Base-by-base conservation (phyloP, 1,140 invertebrate species). In the Cryptotermes secundus region DNA sequence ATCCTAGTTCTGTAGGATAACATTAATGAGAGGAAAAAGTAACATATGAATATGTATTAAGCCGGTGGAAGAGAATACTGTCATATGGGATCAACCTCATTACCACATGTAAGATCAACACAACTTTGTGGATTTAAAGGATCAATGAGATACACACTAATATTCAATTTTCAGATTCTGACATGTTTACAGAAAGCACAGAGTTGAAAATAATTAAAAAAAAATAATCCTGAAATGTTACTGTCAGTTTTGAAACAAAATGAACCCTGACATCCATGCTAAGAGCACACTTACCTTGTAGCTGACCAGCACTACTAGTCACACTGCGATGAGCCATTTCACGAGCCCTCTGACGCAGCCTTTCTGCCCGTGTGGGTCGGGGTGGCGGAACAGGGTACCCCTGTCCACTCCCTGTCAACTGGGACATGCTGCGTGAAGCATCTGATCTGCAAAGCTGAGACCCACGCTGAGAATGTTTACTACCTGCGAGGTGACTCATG, bases 371-470 rank as follows among this genome's bases (percentile, higher is more conserved):
- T 26, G 91, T 92, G 85, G 90, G 89, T 85, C 91, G 89, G 79
- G 91, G 90, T 79, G 89, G 88, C 53, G 89, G 89, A 9, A 89
- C 88, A 7, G 87, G 87, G 81, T 88, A 88, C 65, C 89, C 85
- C 89, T 89, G 86, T 90, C 88, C 83, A 88, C 90, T 86, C 90
- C 88, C 83, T 88, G 90, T 85, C 84, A 89, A 85, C 80, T 88
- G 87, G 86, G 90, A 89, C 90, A 92, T 92, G 89, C 92, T 92
- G 89, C 90, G 90, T 85, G 91, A 90, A 86, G 90, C 91, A 88
- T 90, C 90, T 84, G 88, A 88, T 84, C 90, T 89, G 83, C 90
- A 90, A 84, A 90, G 89, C 72, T 82, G 72, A 45, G 65, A 85
- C 86, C 84, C 85, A 79, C 65, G 85, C 42, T n/a, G 59, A n/a